Percentiles rank a stretch among this genome's conserved stretches.
phyloP scores from a whole-genome alignment of 92 coral and sea anemone genomes.

The Diadumene lineata region DNA sequence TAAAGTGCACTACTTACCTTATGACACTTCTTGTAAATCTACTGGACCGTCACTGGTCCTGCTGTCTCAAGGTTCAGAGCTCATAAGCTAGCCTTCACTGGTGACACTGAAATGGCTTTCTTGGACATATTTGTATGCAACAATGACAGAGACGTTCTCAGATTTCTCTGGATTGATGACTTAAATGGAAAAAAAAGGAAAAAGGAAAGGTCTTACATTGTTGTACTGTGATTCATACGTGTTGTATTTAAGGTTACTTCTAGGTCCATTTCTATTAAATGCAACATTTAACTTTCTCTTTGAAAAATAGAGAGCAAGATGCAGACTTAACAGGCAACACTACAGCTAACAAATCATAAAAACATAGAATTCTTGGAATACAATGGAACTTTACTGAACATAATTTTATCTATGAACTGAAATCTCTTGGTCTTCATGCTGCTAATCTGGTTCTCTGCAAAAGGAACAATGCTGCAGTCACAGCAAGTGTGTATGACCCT shows the following conservation, averaged over 20 bases:
- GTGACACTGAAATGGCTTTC: conserved; percentile 53
- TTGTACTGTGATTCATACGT: conserved; percentile 31
- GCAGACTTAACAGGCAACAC: conserved; percentile 31
- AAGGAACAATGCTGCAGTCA: conserved; percentile 29
- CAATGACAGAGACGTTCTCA: conserved; percentile 22
- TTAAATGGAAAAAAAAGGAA: no score
- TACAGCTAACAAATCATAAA: conserved; percentile 36
- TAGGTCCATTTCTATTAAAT: conserved; percentile 51
- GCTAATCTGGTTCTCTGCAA: conserved; percentile 32
- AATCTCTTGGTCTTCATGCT: conserved; percentile 19
- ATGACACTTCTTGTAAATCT: conserved; percentile 60
- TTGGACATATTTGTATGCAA: conserved; percentile 23
- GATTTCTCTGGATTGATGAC: conserved; percentile 42
- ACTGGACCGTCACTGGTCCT: conserved; percentile 36
- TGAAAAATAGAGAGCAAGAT: conserved; percentile 37
- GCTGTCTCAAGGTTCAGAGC: conserved; percentile 37
- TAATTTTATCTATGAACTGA: conserved; percentile 29
- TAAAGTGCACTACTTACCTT: conserved; percentile 69
- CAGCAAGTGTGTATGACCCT: conserved; percentile 45
- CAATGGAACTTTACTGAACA: conserved; percentile 46
- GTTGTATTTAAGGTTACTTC: conserved; percentile 48
- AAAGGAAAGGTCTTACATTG: conserved; percentile 15
- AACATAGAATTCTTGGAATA: conserved; percentile 49
- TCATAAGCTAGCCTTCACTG: conserved; percentile 31
- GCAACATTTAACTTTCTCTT: conserved; percentile 42